phyloP scores from a whole-genome alignment of 2,888 invertebrate species.

The Pomacea canaliculata region DNA sequence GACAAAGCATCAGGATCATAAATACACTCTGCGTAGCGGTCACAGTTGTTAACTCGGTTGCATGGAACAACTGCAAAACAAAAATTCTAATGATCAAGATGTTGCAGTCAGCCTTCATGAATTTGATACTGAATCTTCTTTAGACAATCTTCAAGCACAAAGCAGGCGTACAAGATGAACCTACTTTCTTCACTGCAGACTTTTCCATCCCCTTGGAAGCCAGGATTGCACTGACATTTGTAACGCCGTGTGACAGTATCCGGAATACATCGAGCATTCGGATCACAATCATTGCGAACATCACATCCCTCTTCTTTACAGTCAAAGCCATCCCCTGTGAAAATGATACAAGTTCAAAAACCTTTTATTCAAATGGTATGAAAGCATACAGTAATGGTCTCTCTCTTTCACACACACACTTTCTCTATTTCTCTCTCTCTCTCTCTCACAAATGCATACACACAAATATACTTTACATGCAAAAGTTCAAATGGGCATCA shows the following conservation, averaged over 20 bases:
- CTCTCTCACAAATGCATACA: no score
- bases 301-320: slow-evolving; percentile 49
- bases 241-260: slow-evolving; percentile 39
- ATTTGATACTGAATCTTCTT: no score
- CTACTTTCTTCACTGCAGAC: slow-evolving; percentile 37
- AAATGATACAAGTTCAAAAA: neutral
- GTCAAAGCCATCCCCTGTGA: slow-evolving; percentile 46
- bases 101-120: no score
- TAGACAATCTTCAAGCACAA: no score
- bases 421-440: no score
- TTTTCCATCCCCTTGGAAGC: slow-evolving; percentile 73
- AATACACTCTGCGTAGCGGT: slow-evolving; percentile 83
- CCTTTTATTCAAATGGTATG: no score
- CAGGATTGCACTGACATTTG: slow-evolving; percentile 77
- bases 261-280: slow-evolving; percentile 52
- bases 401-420: no score
- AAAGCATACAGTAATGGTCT: no score
- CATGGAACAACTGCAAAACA: slow-evolving; percentile 72
- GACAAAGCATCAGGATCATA: slow-evolving; percentile 47
- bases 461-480: no score
- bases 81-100: neutral
- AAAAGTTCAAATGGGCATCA: no score
- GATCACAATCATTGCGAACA: slow-evolving; percentile 49
- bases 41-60: slow-evolving; percentile 82
- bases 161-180: no score